phyloP scores from a whole-genome alignment of 2,113 vertebrate species.

The Podocnemis expansa region DNA sequence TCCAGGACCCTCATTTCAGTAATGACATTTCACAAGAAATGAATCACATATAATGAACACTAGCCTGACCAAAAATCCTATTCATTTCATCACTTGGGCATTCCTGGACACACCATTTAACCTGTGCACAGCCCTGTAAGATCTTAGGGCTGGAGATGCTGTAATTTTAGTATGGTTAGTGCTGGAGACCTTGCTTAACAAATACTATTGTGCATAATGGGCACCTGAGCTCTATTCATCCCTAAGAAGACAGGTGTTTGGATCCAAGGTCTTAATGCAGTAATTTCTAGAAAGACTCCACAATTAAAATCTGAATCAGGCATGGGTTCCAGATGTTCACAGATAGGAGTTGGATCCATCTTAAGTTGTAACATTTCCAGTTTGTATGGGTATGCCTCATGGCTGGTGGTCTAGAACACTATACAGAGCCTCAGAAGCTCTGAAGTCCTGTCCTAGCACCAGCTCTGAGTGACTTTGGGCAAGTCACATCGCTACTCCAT shows the following conservation, averaged over 20 bases:
- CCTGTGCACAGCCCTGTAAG: neutral
- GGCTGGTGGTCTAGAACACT: neutral
- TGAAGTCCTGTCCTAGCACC: neutral
- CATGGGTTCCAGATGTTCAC: accelerated
- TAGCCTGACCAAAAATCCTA: neutral
- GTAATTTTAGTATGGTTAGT: neutral
- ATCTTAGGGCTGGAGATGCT: neutral
- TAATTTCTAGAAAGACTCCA: no score
- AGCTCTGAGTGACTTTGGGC: neutral
- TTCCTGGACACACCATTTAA: neutral
- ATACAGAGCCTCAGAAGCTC: no score
- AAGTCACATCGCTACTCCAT: neutral
- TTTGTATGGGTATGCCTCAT: neutral
- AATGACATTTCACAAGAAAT: neutral
- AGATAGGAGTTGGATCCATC: neutral
- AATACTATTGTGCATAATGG: no score
- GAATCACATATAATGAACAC: neutral
- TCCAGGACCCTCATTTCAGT: neutral
- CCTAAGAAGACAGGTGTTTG: neutral
- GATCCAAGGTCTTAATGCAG: neutral
- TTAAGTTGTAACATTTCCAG: neutral
- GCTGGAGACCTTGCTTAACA: neutral
- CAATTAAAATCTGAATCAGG: no score
- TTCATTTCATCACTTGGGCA: neutral
- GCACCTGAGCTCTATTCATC: no score